These are phyloP conservation scores for Phaethon lepturus DNA, from an alignment of 2,113 vertebrate genomes.

Conservation along the genomic window DNA sequence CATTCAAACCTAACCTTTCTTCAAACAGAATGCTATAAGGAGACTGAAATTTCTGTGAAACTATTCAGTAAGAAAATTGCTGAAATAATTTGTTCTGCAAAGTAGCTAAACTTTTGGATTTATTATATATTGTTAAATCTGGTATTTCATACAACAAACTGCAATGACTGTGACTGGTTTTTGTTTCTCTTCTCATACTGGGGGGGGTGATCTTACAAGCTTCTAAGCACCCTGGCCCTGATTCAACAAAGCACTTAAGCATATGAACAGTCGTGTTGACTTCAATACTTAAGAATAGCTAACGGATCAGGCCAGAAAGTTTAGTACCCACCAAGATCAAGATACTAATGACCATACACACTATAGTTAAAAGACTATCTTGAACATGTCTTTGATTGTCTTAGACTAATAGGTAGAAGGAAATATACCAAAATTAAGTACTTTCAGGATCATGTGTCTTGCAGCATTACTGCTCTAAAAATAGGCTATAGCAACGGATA, in stretches of 20 bases:
- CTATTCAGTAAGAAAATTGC: background rate
- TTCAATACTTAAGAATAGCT: background rate
- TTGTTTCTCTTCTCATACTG: background rate
- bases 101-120: background rate
- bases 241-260: slow-evolving; percentile 21
- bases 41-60: background rate
- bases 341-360: background rate
- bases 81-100: background rate
- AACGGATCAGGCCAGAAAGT: background rate
- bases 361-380: background rate
- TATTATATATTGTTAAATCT: background rate
- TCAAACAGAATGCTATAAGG: background rate
- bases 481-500: background rate
- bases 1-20: background rate
- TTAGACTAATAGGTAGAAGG: background rate
- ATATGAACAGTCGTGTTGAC: background rate
- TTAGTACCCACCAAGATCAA: background rate
- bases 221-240: background rate
- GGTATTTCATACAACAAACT: background rate
- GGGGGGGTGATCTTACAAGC: background rate
- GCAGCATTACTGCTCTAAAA: background rate
- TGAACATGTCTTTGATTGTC: background rate
- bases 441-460: background rate
- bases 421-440: background rate
- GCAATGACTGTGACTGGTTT: background rate